phyloP scores from a whole-genome alignment of 2,888 invertebrate genomes.

The Erebia epiphron region DNA sequence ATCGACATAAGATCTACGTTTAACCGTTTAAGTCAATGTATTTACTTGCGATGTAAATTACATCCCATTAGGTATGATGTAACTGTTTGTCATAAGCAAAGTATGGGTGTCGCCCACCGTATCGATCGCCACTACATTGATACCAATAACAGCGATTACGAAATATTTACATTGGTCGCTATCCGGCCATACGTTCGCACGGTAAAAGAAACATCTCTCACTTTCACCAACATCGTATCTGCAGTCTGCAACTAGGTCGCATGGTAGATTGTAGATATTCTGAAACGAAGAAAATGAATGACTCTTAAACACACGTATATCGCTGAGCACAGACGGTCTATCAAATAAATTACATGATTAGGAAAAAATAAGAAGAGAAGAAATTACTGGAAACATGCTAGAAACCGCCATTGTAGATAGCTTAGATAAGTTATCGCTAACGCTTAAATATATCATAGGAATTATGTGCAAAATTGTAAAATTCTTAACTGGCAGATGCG shows the following conservation, averaged over 20 bases:
- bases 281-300: conserved; percentile 40
- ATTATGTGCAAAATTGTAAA: neutral
- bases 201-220: conserved; percentile 59
- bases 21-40: neutral
- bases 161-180: conserved; percentile 64
- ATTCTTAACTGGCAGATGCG: neutral
- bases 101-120: conserved; percentile 52
- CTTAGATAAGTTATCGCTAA: conserved; percentile 20
- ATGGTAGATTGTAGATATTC: conserved; percentile 53
- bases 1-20: neutral
- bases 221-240: conserved; percentile 68
- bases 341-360: conserved; percentile 24
- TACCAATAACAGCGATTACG: conserved; percentile 61
- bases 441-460: conserved; percentile 12
- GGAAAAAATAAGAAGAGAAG: conserved; percentile 22
- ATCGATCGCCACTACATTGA: conserved; percentile 58
- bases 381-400: conserved; percentile 34
- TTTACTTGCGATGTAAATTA: conserved; percentile 8
- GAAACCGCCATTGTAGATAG: conserved; percentile 28
- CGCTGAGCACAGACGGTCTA: conserved; percentile 40
- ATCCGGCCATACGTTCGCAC: conserved; percentile 51
- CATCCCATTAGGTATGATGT: conserved; percentile 50
- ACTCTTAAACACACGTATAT: conserved; percentile 46
- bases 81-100: conserved; percentile 58
- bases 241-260: conserved; percentile 61